Base-by-base conservation (phyloP, 2,113 vertebrate species). In the Macheiramphus alcinus region DNA sequence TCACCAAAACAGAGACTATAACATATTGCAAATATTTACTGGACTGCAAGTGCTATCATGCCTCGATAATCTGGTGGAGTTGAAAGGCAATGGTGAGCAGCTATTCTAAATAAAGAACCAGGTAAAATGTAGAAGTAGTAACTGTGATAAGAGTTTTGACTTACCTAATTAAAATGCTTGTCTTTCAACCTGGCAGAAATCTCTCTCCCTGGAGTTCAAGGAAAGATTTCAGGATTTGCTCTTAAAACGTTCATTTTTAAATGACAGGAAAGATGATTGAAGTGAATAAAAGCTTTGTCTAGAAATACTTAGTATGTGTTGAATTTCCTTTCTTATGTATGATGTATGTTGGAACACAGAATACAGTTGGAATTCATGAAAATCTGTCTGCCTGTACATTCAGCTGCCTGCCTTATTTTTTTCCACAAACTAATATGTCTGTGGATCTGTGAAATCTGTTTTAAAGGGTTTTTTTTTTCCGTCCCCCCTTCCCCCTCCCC, bases 21-120 rank as follows among this genome's bases (percentile, higher is more conserved):
- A 94, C n/a, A 19, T 94, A 93, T 90, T 96, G 72, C 94, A 98
- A 97, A 98, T 98, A 97, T 98, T 98, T 98, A 97, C 94, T 93
- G 94, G 91, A 68, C 87, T 82, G 87, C 32, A 56, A 88, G 48
- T 92, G 88, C 80, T 94, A 7, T 91, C 80, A 86, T 63, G 82
- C 62, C 74, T 93, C 84, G 81, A 97, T 98, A 96, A 97, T 97
- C 95, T 96, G 92, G 68, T 81, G 94, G 81, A 61, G 74, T 95
- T 97, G 86, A 90, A 96, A 95, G 78, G 79, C 71, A 65, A 3
- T 4, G 9, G 38, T 68, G 48, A 72, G 42, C 22, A 80, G 45
- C 86, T 93, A 94, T 88, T 92, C 52, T 88, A 58, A 93, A 88
- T 96, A 88, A 93, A 82, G 92, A 90, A 58, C 17, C 40, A 67